Percentiles rank a stretch among this genome's conserved stretches.
These are phyloP conservation scores for Sthenelais limicola DNA, from an alignment of 2,888 invertebrate species.

Conservation along the genomic window DNA sequence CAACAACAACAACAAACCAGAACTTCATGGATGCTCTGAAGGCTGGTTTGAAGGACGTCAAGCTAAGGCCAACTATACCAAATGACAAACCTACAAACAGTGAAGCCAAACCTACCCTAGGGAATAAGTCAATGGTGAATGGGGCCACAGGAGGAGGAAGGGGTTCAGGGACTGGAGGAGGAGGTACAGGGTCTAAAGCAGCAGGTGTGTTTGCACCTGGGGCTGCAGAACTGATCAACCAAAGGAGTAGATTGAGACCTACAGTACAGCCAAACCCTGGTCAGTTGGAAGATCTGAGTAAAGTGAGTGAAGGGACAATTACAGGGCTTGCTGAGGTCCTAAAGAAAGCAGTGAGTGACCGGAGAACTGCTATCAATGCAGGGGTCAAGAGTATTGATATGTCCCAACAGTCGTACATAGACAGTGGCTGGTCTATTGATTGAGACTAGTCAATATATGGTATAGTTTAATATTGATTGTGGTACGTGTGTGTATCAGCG, in stretches of 20 bases:
- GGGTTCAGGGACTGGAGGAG: not conserved
- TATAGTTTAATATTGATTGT: too few species aligned
- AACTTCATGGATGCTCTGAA: constrained; percentile 13
- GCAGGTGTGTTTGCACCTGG: constrained; percentile 46
- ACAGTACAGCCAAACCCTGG: constrained; percentile 57
- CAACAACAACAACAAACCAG: not conserved
- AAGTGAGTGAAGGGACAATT: constrained; percentile 54
- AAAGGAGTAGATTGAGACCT: constrained; percentile 58
- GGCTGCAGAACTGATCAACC: constrained; percentile 56
- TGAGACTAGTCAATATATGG: too few species aligned
- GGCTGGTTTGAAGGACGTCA: constrained; percentile 5
- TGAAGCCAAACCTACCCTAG: not conserved
- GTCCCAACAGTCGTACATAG: constrained; percentile 18
- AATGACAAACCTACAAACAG: not conserved
- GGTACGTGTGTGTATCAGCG: too few species aligned
- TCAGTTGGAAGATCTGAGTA: constrained; percentile 56
- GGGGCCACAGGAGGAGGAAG: not conserved
- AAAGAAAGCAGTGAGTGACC: constrained; percentile 57
- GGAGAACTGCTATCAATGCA: constrained; percentile 9
- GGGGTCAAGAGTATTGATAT: constrained; percentile 12
- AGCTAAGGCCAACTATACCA: not conserved
- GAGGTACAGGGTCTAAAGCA: too few species aligned
- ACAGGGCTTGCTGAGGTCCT: constrained; percentile 62
- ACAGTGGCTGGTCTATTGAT: constrained; percentile 25
- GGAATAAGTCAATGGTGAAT: not conserved